Evolutionary conservation across 1,140 invertebrate genomes (phyloP).

Genomic region (Mylabris phalerata): DNA sequence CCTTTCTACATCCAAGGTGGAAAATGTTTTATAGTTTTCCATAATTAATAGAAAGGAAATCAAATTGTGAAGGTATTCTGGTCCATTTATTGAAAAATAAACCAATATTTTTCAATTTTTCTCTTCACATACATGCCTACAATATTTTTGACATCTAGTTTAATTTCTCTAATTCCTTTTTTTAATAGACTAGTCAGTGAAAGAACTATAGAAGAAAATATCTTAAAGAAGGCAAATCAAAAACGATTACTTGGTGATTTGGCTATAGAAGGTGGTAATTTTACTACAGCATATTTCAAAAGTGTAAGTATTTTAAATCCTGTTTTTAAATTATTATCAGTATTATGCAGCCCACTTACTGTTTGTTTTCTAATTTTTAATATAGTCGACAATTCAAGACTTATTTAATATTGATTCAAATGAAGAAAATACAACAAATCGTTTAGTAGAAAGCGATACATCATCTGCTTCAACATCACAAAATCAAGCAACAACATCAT

Average conservation of each 20-base stretch:
- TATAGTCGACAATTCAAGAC: conserved; percentile 83
- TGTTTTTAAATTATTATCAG: background rate
- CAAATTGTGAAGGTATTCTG: background rate
- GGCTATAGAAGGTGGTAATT: conserved; percentile 98
- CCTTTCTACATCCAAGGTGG: conserved; percentile 9
- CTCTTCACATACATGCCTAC: background rate
- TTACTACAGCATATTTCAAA: conserved; percentile 96
- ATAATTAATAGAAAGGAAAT: conserved; percentile 10
- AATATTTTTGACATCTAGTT: background rate
- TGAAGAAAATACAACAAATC: conserved; percentile 49
- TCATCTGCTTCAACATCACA: conserved; percentile 31
- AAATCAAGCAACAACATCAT: background rate
- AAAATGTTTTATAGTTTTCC: background rate
- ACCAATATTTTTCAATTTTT: background rate
- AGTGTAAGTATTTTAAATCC: conserved; percentile 54
- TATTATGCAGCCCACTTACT: conserved; percentile 6
- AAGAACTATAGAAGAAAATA: conserved; percentile 98
- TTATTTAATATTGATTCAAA: conserved; percentile 75
- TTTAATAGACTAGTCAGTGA: conserved; percentile 78
- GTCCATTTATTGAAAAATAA: background rate
- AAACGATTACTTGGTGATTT: conserved; percentile 93
- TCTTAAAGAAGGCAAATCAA: conserved; percentile 97
- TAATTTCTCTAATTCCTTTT: conserved; percentile 8
- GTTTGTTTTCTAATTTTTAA: conserved; percentile 28
- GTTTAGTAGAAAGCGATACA: conserved; percentile 49